Percentiles rank a stretch among this genome's conserved stretches.
Evolutionary conservation across 2,888 invertebrate species (phyloP).

Genomic region (Cataglyphis cursor): DNA sequence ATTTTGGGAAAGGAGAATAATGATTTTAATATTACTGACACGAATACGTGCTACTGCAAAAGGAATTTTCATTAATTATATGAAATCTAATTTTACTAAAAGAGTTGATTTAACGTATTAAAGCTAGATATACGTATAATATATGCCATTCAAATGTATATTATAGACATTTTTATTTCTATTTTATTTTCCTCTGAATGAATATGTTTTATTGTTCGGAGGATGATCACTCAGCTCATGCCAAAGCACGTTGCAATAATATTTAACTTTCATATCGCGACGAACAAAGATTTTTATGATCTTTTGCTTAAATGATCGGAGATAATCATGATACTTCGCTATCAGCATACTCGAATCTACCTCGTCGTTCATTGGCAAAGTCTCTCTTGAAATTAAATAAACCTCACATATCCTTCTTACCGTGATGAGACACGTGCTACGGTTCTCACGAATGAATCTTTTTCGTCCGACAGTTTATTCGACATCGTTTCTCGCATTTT

Average conservation of each 20-base stretch:
- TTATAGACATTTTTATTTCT: neutral
- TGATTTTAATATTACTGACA: constrained; percentile 74
- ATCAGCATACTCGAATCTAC: constrained; percentile 36
- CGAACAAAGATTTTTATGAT: constrained; percentile 21
- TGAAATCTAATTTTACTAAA: constrained; percentile 60
- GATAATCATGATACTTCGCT: constrained; percentile 18
- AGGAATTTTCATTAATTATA: constrained; percentile 64
- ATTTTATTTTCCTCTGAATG: neutral
- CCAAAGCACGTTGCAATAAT: constrained; percentile 35
- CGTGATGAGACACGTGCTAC: constrained; percentile 71
- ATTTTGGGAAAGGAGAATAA: constrained; percentile 71
- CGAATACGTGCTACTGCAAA: constrained; percentile 41
- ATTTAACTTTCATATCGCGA: constrained; percentile 22
- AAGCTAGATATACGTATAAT: neutral
- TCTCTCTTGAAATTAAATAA: constrained; percentile 80
- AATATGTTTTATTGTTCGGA: neutral
- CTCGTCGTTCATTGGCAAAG: constrained; percentile 50
- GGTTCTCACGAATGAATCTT: constrained; percentile 76
- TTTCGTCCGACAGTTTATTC: constrained; percentile 53
- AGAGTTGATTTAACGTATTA: constrained; percentile 58
- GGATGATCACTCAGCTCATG: constrained; percentile 28
- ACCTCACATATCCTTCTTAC: constrained; percentile 76
- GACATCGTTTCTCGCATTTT: constrained; percentile 30
- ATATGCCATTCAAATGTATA: neutral
- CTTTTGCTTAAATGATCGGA: constrained; percentile 36